Percentiles rank a stretch among this genome's conserved stretches.
These are phyloP conservation scores for Boulengeromyrus knoepffleri DNA, from an alignment of 2,113 vertebrate genomes.

Conservation along the genomic window DNA sequence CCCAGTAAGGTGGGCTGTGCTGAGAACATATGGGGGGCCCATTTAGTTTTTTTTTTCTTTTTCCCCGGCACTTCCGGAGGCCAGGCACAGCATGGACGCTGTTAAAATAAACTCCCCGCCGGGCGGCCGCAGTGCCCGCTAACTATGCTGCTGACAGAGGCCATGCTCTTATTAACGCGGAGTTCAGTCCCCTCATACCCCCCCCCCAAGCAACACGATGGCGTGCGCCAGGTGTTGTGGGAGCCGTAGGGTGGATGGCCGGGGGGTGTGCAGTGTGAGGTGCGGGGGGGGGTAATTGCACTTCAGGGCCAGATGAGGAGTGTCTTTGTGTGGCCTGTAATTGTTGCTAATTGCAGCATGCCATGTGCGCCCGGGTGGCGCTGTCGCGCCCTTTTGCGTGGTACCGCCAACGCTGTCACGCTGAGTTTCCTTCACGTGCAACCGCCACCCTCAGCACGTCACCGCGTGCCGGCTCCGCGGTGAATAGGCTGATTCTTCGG, in stretches of 20 bases:
- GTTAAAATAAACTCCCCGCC: background rate
- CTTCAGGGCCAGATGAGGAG: background rate
- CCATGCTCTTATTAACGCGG: background rate
- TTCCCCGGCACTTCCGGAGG: background rate
- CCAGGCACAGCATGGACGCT: background rate
- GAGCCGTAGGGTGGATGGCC: no score
- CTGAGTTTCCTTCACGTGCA: background rate
- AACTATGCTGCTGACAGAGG: background rate
- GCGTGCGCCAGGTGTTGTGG: slow-evolving; percentile 6
- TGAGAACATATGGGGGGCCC: background rate
- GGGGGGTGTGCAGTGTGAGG: background rate
- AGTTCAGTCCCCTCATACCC: background rate
- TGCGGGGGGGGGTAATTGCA: background rate
- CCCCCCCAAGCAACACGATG: background rate
- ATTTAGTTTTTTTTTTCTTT: background rate
- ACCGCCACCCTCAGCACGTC: background rate
- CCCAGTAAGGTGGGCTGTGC: background rate
- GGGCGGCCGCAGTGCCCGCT: background rate
- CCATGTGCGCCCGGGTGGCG: background rate
- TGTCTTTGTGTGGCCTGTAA: slow-evolving; percentile 16
- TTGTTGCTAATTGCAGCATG: slow-evolving; percentile 8
- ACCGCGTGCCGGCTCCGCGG: background rate
- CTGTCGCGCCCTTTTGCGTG: background rate
- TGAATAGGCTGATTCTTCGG: background rate
- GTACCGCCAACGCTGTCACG: background rate